Conservation (phyloP, 2,797 vertebrate species). For the Ptychobarbus kaznakovi region DNA sequence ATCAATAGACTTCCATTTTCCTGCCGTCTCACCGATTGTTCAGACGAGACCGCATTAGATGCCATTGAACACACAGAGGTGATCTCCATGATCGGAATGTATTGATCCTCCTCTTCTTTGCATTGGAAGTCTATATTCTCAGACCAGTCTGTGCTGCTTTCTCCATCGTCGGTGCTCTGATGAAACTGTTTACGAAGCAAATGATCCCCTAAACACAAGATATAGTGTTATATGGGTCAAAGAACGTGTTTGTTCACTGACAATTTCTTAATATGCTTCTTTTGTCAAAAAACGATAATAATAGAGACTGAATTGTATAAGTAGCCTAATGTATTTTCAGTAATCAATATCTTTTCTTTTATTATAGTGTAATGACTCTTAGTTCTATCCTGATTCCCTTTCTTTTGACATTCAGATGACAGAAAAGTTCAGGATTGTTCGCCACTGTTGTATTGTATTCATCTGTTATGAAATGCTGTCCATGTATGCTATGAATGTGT, state of each 20-base stretch:
- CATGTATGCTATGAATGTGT: not conserved
- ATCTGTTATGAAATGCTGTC: not conserved
- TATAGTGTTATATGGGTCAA: not conserved
- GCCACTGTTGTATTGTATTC: not conserved
- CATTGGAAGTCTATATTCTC: conserved; percentile 59
- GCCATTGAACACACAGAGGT: conserved; percentile 79
- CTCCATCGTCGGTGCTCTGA: conserved; percentile 59
- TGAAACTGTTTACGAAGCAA: conserved; percentile 50
- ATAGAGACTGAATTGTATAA: not conserved
- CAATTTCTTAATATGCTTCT: not conserved
- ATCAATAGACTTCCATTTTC: conserved; percentile 14
- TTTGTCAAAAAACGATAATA: not conserved
- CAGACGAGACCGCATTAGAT: conserved; percentile 54
- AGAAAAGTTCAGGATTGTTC: not conserved
- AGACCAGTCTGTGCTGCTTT: conserved; percentile 54
- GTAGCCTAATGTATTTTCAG: too few species aligned
- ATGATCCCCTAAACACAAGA: conserved; percentile 49
- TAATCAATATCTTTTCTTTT: not conserved
- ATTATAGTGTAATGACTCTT: not conserved
- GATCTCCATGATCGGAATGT: conserved; percentile 79
- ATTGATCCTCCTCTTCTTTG: conserved; percentile 78
- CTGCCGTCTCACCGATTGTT: conserved; percentile 62
- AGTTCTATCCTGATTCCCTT: not conserved
- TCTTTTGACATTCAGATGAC: not conserved
- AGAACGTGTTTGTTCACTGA: not conserved